Evolutionary conservation across 2,113 vertebrate genomes (phyloP).

Genomic region (Falco punctatus): DNA sequence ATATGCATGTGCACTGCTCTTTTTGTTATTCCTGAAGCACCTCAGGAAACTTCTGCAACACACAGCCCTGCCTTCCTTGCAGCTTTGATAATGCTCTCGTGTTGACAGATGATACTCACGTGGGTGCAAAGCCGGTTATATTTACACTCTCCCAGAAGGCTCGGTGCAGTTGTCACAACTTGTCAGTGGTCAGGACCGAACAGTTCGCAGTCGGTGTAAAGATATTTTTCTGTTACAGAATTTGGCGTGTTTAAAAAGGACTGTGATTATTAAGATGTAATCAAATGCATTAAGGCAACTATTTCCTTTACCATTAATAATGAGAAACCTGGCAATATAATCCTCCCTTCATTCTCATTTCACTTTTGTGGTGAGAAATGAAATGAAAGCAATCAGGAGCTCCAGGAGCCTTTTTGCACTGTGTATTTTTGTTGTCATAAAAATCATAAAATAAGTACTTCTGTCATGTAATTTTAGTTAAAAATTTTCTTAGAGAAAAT

Average conservation of each 20-base stretch:
- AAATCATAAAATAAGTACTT: background rate
- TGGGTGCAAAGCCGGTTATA: slow-evolving; percentile 30
- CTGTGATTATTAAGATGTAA: slow-evolving; percentile 26
- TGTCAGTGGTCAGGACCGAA: background rate
- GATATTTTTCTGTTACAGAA: background rate
- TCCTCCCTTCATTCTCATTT: background rate
- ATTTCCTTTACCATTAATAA: background rate
- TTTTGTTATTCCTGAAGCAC: background rate
- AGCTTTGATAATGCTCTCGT: background rate
- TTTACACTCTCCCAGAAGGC: slow-evolving; percentile 47
- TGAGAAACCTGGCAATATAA: background rate
- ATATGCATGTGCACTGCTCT: rapidly evolving
- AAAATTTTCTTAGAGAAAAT: background rate
- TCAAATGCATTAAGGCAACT: slow-evolving; percentile 41
- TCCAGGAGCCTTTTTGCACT: slow-evolving; percentile 11
- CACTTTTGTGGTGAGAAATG: background rate
- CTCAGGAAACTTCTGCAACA: background rate
- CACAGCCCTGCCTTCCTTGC: background rate
- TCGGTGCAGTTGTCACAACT: slow-evolving; percentile 58
- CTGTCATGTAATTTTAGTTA: background rate
- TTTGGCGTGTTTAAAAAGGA: background rate
- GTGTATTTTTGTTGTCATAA: slow-evolving; percentile 16
- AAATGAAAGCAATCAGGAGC: slow-evolving; percentile 11
- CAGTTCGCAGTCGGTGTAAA: background rate
- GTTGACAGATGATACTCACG: slow-evolving; percentile 19